Evolutionary conservation across 2,888 invertebrate genomes (phyloP).

Genomic region (Drosophila peninsularis): DNA sequence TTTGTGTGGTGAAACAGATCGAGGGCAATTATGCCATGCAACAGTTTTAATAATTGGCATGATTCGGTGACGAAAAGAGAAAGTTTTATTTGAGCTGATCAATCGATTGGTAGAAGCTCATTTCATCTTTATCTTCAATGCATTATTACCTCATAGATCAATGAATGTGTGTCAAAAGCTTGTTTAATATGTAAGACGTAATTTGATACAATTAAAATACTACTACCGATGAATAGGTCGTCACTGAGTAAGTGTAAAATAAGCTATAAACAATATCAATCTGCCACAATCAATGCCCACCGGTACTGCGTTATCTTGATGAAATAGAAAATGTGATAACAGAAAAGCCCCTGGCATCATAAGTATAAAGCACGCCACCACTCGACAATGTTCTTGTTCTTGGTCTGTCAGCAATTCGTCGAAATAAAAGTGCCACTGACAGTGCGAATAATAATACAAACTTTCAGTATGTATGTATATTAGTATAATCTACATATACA

Average conservation of each 20-base stretch:
- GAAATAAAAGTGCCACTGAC: slow-evolving; percentile 23
- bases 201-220: background rate
- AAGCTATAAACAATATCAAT: background rate
- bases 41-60: slow-evolving; percentile 35
- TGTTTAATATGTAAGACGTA: background rate
- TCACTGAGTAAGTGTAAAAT: background rate
- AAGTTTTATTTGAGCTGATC: slow-evolving; percentile 14
- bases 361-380: slow-evolving; percentile 1
- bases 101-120: background rate
- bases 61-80: slow-evolving; percentile 31
- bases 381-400: slow-evolving; percentile 23
- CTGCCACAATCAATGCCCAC: background rate
- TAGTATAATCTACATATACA: background rate
- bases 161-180: background rate
- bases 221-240: background rate
- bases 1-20: slow-evolving; percentile 29
- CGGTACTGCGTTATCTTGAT: slow-evolving; percentile 7
- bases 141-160: background rate
- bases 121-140: background rate
- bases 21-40: slow-evolving; percentile 26
- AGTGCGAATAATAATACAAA: slow-evolving; percentile 17
- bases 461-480: background rate
- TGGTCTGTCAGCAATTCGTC: slow-evolving; percentile 4
- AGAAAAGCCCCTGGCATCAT: slow-evolving; percentile 2
- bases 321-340: slow-evolving; percentile 28